These are phyloP conservation scores for Knipowitschia caucasica DNA, from an alignment of 2,797 vertebrate species.

Conservation along the genomic window DNA sequence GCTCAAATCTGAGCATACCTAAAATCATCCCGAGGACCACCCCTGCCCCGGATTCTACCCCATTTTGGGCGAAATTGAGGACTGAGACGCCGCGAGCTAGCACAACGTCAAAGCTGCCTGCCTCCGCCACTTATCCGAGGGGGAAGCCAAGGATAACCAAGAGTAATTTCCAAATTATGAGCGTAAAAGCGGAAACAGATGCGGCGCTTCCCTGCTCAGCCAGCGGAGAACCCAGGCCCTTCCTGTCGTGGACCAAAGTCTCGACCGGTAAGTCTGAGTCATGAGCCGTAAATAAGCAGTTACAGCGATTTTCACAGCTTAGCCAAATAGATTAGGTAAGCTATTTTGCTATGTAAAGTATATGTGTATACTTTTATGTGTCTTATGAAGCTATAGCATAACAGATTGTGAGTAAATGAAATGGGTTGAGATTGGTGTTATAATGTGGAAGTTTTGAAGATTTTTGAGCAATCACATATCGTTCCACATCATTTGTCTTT, in stretches of 20 bases:
- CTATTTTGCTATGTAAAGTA: too few relatives aligned
- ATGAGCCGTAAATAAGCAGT: constrained; percentile 9
- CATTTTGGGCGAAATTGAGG: constrained; percentile 9
- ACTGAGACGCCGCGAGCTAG: constrained; percentile 24
- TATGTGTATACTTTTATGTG: too few relatives aligned
- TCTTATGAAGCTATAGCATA: neutral
- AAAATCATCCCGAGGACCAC: neutral
- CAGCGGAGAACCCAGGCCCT: constrained; percentile 79
- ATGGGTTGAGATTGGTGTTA: too few relatives aligned
- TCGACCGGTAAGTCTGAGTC: constrained; percentile 80
- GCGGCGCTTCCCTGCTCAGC: constrained; percentile 81
- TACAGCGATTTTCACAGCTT: neutral
- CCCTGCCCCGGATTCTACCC: constrained; percentile 13
- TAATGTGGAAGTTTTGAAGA: too few relatives aligned
- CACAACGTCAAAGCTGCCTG: constrained; percentile 43
- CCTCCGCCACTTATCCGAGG: constrained; percentile 47
- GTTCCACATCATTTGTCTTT: too few relatives aligned
- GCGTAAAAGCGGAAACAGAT: constrained; percentile 77
- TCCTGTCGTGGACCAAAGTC: constrained; percentile 87
- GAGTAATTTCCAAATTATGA: constrained; percentile 65
- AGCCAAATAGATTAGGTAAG: too few relatives aligned
- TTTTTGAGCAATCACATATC: too few relatives aligned
- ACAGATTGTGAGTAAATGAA: too few relatives aligned
- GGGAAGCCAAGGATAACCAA: constrained; percentile 77
- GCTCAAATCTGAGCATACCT: constrained; percentile 12